These are phyloP conservation scores for Pterocles burchelli DNA, from an alignment of 2,113 vertebrate species.

Conservation along the genomic window DNA sequence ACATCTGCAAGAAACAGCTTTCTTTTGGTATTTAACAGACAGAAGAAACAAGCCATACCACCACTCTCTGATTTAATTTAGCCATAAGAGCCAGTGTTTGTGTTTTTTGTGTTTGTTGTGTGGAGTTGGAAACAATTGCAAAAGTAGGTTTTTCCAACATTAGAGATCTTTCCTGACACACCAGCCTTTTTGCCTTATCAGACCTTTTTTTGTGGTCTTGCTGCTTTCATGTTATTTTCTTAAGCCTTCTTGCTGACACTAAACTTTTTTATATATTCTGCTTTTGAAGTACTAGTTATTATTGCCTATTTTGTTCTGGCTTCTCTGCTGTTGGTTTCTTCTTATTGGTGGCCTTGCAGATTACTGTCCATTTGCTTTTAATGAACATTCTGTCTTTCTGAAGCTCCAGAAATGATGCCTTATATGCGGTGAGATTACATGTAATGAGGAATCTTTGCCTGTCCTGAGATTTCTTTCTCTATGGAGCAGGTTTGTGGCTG, in stretches of 20 bases:
- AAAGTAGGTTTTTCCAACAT: background rate
- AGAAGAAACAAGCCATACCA: background rate
- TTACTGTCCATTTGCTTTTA: background rate
- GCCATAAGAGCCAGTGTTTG: background rate
- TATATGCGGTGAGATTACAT: background rate
- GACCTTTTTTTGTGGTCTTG: background rate
- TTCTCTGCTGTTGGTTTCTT: slow-evolving; percentile 11
- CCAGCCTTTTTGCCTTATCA: slow-evolving; percentile 5
- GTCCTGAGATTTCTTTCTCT: background rate
- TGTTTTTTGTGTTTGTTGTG: background rate
- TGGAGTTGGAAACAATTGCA: background rate
- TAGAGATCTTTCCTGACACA: background rate
- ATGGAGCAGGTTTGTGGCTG: background rate
- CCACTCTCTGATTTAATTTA: background rate
- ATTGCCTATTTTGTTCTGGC: background rate
- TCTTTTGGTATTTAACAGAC: background rate
- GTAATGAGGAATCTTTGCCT: background rate
- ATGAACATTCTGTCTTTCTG: background rate
- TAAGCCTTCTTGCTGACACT: slow-evolving; percentile 21
- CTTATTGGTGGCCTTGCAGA: background rate
- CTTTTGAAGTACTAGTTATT: background rate
- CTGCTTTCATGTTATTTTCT: slow-evolving; percentile 45
- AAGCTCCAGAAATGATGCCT: background rate
- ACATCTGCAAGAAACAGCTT: background rate
- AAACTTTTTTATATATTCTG: slow-evolving; percentile 15